Base-by-base conservation (phyloP, 2,797 vertebrate species). In the Pseudomugil gertrudae region DNA sequence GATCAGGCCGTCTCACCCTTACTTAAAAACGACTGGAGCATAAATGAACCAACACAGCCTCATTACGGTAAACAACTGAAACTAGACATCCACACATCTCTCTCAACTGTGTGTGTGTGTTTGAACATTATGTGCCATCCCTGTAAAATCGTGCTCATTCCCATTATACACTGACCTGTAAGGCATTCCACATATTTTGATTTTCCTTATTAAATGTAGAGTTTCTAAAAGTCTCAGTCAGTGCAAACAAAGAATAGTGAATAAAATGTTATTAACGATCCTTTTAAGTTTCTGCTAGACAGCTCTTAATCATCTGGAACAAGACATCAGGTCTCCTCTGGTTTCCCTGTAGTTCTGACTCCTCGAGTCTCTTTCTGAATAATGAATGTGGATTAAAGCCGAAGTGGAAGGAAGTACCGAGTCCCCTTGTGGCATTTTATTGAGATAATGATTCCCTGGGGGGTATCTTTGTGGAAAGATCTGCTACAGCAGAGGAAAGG, bases 321-420 rank as follows among this genome's bases (percentile, higher is more conserved):
- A n/a, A 74, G 74, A 76, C 75, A 65, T 76, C 68, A 72, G 66
- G 38, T 55, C 40, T 70, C 57, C 63, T 70, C 29, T 40, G 59
- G 45, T 40, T 72, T 79, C 69, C 55, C 51, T 15, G 56, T 69
- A 64, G 72, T 58, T 74, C 57, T 69, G 4, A 17, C 48, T 50
- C 48, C 23, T 24, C 48, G 15, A 26, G 65, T 69, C 76, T 85
- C 71, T 72, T 27, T 72, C 48, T 90, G 80, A 88, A 89, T 91
- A 88, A 92, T 85, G 63, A 54, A 90, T 88, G 80, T 55, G 68
- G 81, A 76, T 87, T 87, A 86, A 89, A 84, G 69, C 79, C 82
- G 78, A 69, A 26, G 69, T 59, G 78, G 71, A 87, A 76, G 64
- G 77, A 86, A 83, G 72, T 76, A 58, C 65, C 67, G 56, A 59